These are phyloP conservation scores for Artemia franciscana DNA, from an alignment of 1,140 invertebrate species.

Conservation along the genomic window DNA sequence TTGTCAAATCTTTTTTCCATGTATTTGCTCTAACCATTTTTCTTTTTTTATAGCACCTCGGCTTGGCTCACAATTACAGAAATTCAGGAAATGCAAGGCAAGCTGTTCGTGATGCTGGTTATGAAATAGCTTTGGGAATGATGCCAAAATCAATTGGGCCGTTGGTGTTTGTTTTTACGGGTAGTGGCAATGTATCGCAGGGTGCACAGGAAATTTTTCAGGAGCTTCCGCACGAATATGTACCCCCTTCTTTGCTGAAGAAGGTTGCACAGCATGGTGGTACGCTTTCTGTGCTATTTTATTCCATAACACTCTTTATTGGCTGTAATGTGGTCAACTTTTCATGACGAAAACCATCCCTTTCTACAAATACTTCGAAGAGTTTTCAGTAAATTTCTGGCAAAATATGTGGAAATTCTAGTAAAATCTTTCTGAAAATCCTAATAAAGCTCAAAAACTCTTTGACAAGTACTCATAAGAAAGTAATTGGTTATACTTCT, in stretches of 20 bases:
- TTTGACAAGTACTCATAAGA: too few species aligned
- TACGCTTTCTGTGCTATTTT: too few species aligned
- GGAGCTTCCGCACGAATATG: constrained; percentile 91
- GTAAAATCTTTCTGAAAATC: too few species aligned
- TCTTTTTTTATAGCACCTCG: constrained; percentile 52
- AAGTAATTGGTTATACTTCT: too few species aligned
- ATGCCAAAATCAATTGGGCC: constrained; percentile 97
- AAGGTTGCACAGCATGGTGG: constrained; percentile 92
- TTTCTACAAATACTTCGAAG: too few species aligned
- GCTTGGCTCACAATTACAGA: constrained; percentile 91
- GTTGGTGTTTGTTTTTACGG: constrained; percentile 91
- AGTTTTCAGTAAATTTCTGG: too few species aligned
- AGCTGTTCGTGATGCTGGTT: constrained; percentile 87
- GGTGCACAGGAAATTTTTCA: constrained; percentile 23
- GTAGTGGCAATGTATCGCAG: constrained; percentile 47
- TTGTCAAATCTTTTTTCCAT: background rate
- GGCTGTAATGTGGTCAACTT: too few species aligned
- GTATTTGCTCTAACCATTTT: background rate
- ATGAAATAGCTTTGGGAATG: constrained; percentile 86
- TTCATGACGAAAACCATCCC: too few species aligned
- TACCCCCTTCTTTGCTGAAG: constrained; percentile 72
- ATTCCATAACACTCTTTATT: too few species aligned
- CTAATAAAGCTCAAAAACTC: too few species aligned
- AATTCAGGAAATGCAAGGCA: constrained; percentile 92
- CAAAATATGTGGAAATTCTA: too few species aligned